Conservation (phyloP, 2,888 invertebrate genomes). For the Vandiemenella viatica region DNA sequence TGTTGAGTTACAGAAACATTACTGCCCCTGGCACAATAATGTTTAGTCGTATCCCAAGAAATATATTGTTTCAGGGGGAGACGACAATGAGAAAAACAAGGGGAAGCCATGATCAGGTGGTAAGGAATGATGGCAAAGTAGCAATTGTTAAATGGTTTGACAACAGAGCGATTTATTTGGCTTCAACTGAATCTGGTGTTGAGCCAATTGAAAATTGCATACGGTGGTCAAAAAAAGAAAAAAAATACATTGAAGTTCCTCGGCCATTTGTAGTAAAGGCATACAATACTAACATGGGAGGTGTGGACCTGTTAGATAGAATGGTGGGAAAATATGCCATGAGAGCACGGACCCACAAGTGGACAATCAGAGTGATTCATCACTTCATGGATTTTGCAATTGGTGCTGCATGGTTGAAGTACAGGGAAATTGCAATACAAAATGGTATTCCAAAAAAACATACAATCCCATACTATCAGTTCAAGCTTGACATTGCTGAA, state of each 20-base stretch:
- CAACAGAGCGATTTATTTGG: conserved; percentile 8
- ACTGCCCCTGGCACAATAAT: conserved; percentile 7
- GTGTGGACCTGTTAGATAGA: conserved; percentile 13
- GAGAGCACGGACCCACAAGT: conserved; percentile 11
- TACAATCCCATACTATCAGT: neutral
- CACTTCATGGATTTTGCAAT: conserved; percentile 13
- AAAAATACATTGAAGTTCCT: conserved; percentile 9
- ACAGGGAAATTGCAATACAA: conserved; percentile 3
- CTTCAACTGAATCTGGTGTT: conserved; percentile 4
- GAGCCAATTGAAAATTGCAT: conserved; percentile 7
- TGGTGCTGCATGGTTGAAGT: conserved; percentile 12
- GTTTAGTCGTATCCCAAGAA: conserved; percentile 3
- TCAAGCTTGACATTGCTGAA: conserved; percentile 7
- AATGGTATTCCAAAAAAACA: conserved; percentile 4
- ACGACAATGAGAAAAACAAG: conserved; percentile 1
- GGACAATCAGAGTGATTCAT: conserved; percentile 11
- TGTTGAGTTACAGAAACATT: conserved; percentile 3
- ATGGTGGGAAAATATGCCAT: conserved; percentile 9
- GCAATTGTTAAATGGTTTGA: conserved; percentile 11
- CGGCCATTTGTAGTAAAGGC: conserved; percentile 9
- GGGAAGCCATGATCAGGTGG: conserved; percentile 2
- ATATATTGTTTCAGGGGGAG: neutral
- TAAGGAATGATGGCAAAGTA: conserved; percentile 7
- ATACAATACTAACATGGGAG: conserved; percentile 14
- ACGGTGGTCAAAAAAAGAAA: conserved; percentile 12